A percentile compares a stretch with the other conserved stretches of the same genome.
phyloP scores from a whole-genome alignment of 1,140 invertebrate genomes.

The Megalonaias nervosa region DNA sequence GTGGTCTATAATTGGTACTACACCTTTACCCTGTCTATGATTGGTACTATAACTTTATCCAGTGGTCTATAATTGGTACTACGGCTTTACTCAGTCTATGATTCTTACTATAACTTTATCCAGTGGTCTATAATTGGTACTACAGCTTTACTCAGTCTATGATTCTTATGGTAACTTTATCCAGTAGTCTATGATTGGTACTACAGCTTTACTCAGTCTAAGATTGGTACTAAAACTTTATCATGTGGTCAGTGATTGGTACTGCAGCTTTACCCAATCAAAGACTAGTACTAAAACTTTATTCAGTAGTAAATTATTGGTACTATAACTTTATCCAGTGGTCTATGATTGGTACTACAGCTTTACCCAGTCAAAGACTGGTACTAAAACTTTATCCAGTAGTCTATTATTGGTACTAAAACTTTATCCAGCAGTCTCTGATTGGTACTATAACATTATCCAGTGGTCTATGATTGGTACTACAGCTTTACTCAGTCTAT shows the following conservation, averaged over 20 bases:
- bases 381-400: not conserved
- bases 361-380: not conserved
- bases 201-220: conserved; percentile 38
- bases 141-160: no score
- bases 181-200: not conserved
- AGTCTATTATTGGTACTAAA: not conserved
- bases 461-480: not conserved
- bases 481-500: not conserved
- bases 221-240: conserved; percentile 20
- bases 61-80: not conserved
- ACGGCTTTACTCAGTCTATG: not conserved
- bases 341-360: not conserved
- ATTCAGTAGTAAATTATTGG: no score
- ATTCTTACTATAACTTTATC: not conserved
- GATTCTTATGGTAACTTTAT: not conserved
- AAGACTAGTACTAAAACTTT: no score
- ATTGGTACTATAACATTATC: not conserved
- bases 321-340: no score
- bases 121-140: not conserved
- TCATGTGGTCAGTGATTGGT: conserved; percentile 8
- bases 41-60: conserved; percentile 31
- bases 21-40: not conserved
- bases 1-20: not conserved
- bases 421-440: not conserved
- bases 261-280: no score